phyloP scores from a whole-genome alignment of 1,140 invertebrate genomes.

The Trypoxylus dichotomus region DNA sequence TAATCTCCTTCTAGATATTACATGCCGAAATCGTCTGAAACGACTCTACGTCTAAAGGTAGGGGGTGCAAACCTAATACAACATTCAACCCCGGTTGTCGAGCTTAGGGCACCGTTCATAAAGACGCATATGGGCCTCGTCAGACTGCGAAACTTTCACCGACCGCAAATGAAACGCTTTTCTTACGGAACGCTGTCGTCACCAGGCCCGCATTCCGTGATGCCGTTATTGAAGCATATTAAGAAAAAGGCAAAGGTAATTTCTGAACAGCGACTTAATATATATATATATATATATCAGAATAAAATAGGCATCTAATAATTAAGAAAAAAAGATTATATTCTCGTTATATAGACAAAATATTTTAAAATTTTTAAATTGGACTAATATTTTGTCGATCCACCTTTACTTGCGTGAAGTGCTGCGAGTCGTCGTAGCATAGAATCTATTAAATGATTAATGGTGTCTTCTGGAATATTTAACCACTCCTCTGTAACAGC shows the following conservation, averaged over 20 bases:
- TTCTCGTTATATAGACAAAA: too few species aligned
- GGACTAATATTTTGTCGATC: too few species aligned
- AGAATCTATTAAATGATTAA: too few species aligned
- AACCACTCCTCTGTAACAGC: too few species aligned
- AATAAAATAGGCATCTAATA: too few species aligned
- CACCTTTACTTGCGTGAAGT: too few species aligned
- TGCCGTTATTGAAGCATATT: constrained; percentile 87
- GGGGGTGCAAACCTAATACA: constrained; percentile 86
- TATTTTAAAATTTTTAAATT: too few species aligned
- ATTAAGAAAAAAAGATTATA: too few species aligned
- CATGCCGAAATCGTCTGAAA: constrained; percentile 81
- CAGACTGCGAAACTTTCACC: constrained; percentile 90
- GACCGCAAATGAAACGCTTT: constrained; percentile 85
- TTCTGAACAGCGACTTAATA: too few species aligned
- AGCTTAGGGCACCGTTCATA: constrained; percentile 91
- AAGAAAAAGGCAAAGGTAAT: constrained; percentile 74
- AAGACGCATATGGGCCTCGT: constrained; percentile 87
- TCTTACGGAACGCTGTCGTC: constrained; percentile 78
- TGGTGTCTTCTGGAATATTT: too few species aligned
- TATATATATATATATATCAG: too few species aligned
- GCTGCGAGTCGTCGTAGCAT: too few species aligned
- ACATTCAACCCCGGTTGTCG: constrained; percentile 96
- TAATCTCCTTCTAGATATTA: constrained; percentile 71
- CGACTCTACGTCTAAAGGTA: constrained; percentile 75
- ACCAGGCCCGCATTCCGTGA: constrained; percentile 72